These are phyloP conservation scores for Propithecus coquereli DNA, from an alignment of 2,113 vertebrate genomes.

Conservation along the genomic window DNA sequence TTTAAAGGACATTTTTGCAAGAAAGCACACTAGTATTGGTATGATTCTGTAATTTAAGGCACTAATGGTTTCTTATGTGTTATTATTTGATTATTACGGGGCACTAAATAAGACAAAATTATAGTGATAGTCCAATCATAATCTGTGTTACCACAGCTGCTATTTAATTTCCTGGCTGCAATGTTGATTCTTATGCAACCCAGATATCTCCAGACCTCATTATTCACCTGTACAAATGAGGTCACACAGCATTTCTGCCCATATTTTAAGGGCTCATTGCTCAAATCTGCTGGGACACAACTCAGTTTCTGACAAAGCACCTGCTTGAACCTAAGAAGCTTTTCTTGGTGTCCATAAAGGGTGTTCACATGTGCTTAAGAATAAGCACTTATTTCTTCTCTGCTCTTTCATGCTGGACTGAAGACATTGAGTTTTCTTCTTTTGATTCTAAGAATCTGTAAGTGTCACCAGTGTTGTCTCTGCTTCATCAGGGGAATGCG, in stretches of 20 bases:
- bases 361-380: not conserved
- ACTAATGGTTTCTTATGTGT: not conserved
- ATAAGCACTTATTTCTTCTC: not conserved
- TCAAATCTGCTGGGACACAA: not conserved
- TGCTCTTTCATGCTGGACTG: not conserved
- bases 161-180: conserved; percentile 10
- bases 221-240: not conserved
- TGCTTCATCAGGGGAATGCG: not conserved
- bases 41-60: not conserved
- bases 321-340: not conserved
- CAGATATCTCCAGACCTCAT: not conserved
- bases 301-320: not conserved
- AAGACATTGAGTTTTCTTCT: not conserved
- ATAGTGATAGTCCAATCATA: not conserved
- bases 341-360: not conserved
- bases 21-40: not conserved
- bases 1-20: not conserved
- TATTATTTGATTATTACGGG: conserved; percentile 40
- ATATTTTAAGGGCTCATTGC: not conserved
- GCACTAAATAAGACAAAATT: conserved; percentile 53
- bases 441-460: not conserved
- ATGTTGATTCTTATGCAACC: not conserved
- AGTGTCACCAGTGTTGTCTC: not conserved
- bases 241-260: not conserved
- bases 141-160: not conserved